Conservation (phyloP, 2,888 invertebrate genomes). For the Blastobasis adustella region DNA sequence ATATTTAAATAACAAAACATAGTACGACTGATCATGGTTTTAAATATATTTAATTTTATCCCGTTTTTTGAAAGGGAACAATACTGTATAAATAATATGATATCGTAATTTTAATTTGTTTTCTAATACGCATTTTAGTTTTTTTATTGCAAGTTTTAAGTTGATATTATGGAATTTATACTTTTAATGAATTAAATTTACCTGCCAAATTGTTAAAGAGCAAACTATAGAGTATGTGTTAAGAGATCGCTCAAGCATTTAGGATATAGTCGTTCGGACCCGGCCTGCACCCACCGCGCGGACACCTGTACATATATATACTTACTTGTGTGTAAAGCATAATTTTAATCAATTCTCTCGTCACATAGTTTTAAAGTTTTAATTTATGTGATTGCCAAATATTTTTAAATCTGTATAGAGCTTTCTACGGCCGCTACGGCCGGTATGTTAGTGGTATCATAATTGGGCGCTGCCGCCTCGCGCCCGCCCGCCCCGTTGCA, state of each 20-base stretch:
- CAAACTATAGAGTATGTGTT: conserved; percentile 59
- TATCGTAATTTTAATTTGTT: conserved; percentile 69
- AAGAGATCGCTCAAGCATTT: conserved; percentile 65
- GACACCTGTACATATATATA: conserved; percentile 61
- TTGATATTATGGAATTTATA: conserved; percentile 63
- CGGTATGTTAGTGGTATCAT: conserved; percentile 42
- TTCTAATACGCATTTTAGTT: conserved; percentile 70
- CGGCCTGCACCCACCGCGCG: conserved; percentile 50
- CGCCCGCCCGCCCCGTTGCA: conserved; percentile 47
- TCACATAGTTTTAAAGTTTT: conserved; percentile 72
- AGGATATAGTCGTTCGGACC: conserved; percentile 46
- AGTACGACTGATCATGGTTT: conserved; percentile 72
- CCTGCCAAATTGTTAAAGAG: conserved; percentile 70
- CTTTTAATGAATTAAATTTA: conserved; percentile 64
- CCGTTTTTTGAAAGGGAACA: conserved; percentile 57
- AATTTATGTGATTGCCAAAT: conserved; percentile 75
- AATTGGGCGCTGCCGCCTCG: conserved; percentile 29
- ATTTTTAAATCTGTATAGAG: conserved; percentile 68
- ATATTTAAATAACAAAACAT: conserved; percentile 63
- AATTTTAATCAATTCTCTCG: conserved; percentile 72
- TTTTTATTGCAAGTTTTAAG: conserved; percentile 65
- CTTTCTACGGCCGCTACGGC: conserved; percentile 42
- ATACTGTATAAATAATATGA: conserved; percentile 64
- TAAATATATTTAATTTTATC: conserved; percentile 59
- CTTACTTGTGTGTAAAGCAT: conserved; percentile 71